Percentiles rank a stretch among this genome's conserved stretches.
phyloP scores from a whole-genome alignment of 1,140 invertebrate species.

The Trissolcus basalis region DNA sequence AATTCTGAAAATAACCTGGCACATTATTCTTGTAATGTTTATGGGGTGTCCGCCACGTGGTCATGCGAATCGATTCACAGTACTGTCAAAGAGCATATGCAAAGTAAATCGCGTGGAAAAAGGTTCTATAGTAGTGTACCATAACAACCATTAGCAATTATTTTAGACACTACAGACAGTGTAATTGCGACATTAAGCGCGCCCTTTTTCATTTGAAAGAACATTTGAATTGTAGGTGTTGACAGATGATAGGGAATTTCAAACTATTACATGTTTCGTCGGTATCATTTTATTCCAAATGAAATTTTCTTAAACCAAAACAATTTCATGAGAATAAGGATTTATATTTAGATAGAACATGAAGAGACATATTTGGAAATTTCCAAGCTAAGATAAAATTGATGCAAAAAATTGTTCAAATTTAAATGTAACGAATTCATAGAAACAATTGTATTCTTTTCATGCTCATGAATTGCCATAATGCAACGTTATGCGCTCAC shows the following conservation, averaged over 20 bases:
- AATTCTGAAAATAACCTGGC: no score
- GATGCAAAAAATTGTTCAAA: background rate
- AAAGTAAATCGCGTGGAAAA: background rate
- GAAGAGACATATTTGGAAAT: no score
- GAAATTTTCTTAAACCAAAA: no score
- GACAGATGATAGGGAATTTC: no score
- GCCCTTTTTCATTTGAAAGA: no score
- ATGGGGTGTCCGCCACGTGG: background rate
- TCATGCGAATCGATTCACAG: background rate
- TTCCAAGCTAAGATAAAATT: background rate
- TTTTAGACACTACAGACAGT: no score
- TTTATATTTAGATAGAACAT: no score
- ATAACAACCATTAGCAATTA: no score
- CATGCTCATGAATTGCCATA: background rate
- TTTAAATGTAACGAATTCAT: background rate
- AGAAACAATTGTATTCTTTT: background rate
- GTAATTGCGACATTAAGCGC: no score
- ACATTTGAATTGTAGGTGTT: no score
- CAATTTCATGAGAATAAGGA: no score
- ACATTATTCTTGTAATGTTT: background rate
- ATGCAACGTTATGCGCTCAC: background rate
- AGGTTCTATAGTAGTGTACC: background rate
- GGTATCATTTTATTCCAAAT: conserved; percentile 11
- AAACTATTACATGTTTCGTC: no score
- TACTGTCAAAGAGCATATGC: background rate